phyloP scores from a whole-genome alignment of 2,113 vertebrate genomes.

The Ariopsis seemanni region DNA sequence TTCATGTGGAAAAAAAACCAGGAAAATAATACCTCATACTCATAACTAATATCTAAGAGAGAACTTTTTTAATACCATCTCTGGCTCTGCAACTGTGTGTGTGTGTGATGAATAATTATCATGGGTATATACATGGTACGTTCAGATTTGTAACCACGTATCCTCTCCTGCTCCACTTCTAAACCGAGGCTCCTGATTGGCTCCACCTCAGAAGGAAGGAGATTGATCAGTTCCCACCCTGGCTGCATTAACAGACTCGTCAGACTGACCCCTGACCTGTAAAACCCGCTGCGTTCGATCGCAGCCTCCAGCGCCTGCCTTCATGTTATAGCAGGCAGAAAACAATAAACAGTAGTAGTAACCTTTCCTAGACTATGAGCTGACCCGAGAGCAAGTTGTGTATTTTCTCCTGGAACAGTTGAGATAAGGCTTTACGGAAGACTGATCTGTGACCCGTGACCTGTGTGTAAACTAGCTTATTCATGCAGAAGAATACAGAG shows the following conservation, averaged over 20 bases:
- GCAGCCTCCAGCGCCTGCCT: slow-evolving; percentile 60
- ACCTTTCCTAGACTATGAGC: slow-evolving; percentile 16
- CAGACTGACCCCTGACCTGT: slow-evolving; percentile 82
- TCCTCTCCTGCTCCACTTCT: slow-evolving; percentile 21
- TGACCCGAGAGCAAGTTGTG: slow-evolving; percentile 18
- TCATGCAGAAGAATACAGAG: neutral
- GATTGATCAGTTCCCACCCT: slow-evolving; percentile 88
- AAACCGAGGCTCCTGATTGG: slow-evolving; percentile 48
- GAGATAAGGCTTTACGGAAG: slow-evolving; percentile 24
- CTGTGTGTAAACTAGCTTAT: slow-evolving; percentile 1
- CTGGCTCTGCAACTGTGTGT: neutral
- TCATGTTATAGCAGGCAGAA: slow-evolving; percentile 46
- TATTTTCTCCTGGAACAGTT: slow-evolving; percentile 8
- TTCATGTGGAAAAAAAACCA: neutral
- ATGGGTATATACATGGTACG: neutral
- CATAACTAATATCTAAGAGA: neutral
- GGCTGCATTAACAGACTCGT: slow-evolving; percentile 84
- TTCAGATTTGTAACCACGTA: slow-evolving; percentile 22
- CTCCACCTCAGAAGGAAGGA: slow-evolving; percentile 75
- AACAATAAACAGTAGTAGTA: slow-evolving; percentile 50
- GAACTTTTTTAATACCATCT: too few species aligned
- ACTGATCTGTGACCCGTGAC: slow-evolving; percentile 21
- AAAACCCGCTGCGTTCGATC: slow-evolving; percentile 73
- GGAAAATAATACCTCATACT: neutral
- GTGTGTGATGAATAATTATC: neutral